A percentile compares a stretch with the other conserved stretches of the same genome.
Evolutionary conservation across 2,888 invertebrate species (phyloP).

Genomic region (Cheilosia variabilis): DNA sequence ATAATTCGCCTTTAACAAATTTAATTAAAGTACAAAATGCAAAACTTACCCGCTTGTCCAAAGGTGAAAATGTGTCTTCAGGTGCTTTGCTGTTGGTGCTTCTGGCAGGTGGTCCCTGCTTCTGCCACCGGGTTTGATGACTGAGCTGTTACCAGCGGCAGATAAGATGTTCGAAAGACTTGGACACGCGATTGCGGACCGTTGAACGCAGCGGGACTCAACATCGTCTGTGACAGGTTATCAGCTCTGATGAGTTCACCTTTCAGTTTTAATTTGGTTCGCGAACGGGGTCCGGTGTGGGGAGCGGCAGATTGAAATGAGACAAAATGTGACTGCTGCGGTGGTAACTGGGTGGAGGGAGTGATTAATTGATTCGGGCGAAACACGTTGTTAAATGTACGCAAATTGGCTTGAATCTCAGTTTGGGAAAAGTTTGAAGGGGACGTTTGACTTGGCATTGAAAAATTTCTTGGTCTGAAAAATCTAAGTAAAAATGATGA

Average conservation of each 20-base stretch:
- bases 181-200: slow-evolving; percentile 15
- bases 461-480: no score
- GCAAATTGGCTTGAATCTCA: no score
- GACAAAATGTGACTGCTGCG: slow-evolving; percentile 44
- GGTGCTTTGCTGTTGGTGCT: slow-evolving; percentile 2
- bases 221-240: slow-evolving; percentile 39
- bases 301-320: slow-evolving; percentile 46
- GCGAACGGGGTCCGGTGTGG: slow-evolving; percentile 9
- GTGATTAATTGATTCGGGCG: slow-evolving; percentile 53
- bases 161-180: slow-evolving; percentile 36
- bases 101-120: slow-evolving; percentile 2
- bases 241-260: slow-evolving; percentile 62
- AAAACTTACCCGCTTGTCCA: slow-evolving; percentile 43
- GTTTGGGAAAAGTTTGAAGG: no score
- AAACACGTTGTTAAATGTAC: slow-evolving; percentile 31
- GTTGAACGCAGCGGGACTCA: slow-evolving; percentile 5
- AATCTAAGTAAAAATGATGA: no score
- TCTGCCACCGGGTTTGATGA: slow-evolving; percentile 13
- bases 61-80: slow-evolving; percentile 5
- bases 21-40: slow-evolving; percentile 66
- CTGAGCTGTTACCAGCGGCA: slow-evolving; percentile 23
- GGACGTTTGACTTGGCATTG: no score
- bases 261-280: slow-evolving; percentile 57
- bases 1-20: slow-evolving; percentile 71
- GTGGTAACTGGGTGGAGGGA: background rate